Percentiles rank a stretch among this genome's conserved stretches.
phyloP scores from a whole-genome alignment of 2,888 invertebrate genomes.

The Willowsia nigromaculata region DNA sequence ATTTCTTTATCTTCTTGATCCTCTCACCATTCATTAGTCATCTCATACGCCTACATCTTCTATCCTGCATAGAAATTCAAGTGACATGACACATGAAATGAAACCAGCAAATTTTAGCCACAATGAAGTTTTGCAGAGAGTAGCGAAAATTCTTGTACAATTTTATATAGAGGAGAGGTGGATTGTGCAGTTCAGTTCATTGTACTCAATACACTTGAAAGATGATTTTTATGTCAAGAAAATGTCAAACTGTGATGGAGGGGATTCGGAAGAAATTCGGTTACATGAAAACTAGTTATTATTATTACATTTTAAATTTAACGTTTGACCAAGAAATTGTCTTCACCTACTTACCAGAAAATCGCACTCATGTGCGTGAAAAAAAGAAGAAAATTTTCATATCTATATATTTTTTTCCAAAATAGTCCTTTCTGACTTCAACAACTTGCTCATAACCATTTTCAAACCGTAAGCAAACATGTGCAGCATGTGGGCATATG shows the following conservation, averaged over 20 bases:
- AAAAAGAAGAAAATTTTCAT: no score
- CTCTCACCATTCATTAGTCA: slow-evolving; percentile 37
- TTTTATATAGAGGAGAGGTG: no score
- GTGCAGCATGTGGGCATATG: no score
- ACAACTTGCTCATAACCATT: no score
- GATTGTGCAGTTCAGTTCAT: neutral
- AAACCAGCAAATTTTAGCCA: neutral
- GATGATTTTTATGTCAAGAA: neutral
- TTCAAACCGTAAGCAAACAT: no score
- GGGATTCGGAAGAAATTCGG: neutral
- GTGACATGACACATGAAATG: neutral
- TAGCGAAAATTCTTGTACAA: no score
- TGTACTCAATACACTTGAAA: neutral
- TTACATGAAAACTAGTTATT: neutral
- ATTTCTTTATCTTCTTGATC: neutral
- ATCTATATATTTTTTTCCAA: no score
- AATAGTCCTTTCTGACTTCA: no score
- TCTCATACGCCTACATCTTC: slow-evolving; percentile 38
- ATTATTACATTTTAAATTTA: neutral
- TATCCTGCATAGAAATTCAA: neutral
- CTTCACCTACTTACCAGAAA: neutral
- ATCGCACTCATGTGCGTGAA: neutral
- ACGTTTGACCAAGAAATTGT: neutral
- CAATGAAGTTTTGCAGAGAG: no score
- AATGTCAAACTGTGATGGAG: neutral